Evolutionary conservation across 1,140 invertebrate species (phyloP), one percentile per base, ranked within the genome.

Genomic region (Pogonomyrmex barbatus): DNA sequence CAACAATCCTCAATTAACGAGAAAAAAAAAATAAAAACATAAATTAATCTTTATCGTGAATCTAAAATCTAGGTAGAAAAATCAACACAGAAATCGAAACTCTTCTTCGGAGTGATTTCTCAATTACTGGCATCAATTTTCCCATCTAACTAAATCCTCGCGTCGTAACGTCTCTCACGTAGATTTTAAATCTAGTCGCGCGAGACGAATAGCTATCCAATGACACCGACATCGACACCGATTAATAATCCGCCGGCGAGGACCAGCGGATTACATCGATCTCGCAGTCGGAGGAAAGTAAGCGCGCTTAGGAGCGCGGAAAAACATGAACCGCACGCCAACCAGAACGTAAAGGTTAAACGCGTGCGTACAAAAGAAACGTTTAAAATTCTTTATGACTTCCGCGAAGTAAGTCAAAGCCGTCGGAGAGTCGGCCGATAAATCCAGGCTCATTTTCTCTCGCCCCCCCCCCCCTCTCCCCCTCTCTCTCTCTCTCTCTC

Each of bases 301-400:
- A 83, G 54, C 45, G 79, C 24, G 30, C 39, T 56, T 50, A 10
- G 52, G 33, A 68, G 63, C 33, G n/a, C 10, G 79, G 12, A 60
- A 73, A 50, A 73, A 50, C 52, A 45, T 33, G 52, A 45, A 39
- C 45, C 36, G 47, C 24, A 73, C 68, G 68, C 79, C 70, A 45
- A 67, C n/a, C 47, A 83, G 79, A 62, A 73, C 54, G 56, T 83
- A 83, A 87, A 73, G 65, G 68, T 83, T 86, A 86, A 86, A 63
- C 12, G 68, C 42, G 52, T 47, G n/a, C 24, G 56, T 63, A 63
- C n/a, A 42, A 75, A 87, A 83, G 47, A 63, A 83, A 73, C 56
- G 58, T 12, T 70, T 54, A 67, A 86, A 70, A 81, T 86, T 68
- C 52, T 83, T 83, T 86, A 83, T 83, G 62, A 50, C 78, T 83